Base-by-base conservation (phyloP, 2,113 vertebrate genomes). In the Cottus gobio region DNA sequence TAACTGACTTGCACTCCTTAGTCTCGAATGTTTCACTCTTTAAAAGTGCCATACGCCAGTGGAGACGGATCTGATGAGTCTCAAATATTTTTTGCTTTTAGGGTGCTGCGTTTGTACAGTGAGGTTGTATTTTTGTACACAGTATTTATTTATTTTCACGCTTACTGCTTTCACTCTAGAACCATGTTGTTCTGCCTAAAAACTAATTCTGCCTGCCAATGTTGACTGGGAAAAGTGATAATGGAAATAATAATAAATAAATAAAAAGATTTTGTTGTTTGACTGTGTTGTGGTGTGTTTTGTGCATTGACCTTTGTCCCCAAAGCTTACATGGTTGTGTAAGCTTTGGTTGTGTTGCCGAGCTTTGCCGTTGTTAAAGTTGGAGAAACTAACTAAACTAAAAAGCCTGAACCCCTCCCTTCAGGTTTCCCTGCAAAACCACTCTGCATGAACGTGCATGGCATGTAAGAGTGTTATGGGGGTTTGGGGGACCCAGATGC, bases 41-140 rank as follows among this genome's bases (percentile, higher is more conserved):
- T 78, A 52, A 75, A 91, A 90, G 87, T 90, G 87, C 85, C 90
- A 89, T 63, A 54, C 2, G 34, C 60, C 28, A 13, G 82, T 28
- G 50, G 83, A 88, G 80, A 65, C 78, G 13, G 56, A 52, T 73
- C 77, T n/a, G 64, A 37, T 15, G 46, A 66, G 75, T 67, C 75
- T 85, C 70, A 71, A 22, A 11, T 34, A 50, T 75, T 71, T 44
- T 88, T 79, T 64, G 83, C 75, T 87, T 85, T 85, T 90, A 69
- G 46, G 69, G 58, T 85, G 84, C 84, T 73, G 75, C 86, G 10
- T 91, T 91, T 90, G 84, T 91, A 92, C 84, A 85, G 89, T 92
- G 87, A 91, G 73, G 80, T 89, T 83, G 91, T 94, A 92, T 92
- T 93, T 94, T 92, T 93, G 90, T 90, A 92, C 85, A 89, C 77